These are phyloP conservation scores for Psilopogon haemacephalus DNA, from an alignment of 2,113 vertebrate species.

Conservation along the genomic window DNA sequence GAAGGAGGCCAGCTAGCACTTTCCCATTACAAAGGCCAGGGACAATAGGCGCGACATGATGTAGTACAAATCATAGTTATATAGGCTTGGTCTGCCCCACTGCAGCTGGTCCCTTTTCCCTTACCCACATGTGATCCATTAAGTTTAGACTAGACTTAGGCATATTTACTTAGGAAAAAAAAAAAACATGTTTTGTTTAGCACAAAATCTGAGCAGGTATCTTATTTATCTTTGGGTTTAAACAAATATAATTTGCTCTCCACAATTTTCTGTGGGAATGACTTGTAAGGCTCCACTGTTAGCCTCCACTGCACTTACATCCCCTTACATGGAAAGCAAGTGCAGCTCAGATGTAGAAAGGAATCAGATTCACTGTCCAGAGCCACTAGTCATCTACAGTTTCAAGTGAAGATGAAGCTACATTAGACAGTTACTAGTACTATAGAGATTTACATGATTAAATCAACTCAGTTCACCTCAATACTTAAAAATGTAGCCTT, in stretches of 20 bases:
- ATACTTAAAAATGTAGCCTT: background rate
- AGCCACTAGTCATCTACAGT: background rate
- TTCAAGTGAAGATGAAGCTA: background rate
- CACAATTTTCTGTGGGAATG: background rate
- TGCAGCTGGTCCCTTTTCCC: background rate
- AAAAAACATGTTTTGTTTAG: no score
- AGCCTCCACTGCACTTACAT: background rate
- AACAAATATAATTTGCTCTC: background rate
- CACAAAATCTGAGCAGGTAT: background rate
- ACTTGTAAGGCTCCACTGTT: no score
- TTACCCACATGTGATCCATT: background rate
- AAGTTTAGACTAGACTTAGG: background rate
- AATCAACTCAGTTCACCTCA: background rate
- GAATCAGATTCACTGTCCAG: background rate
- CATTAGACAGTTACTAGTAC: background rate
- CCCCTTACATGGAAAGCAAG: background rate
- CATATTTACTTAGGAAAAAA: background rate
- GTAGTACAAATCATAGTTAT: background rate
- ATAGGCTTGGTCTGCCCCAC: background rate
- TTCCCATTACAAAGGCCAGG: background rate
- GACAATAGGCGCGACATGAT: background rate
- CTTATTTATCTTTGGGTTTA: background rate
- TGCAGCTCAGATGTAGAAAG: background rate
- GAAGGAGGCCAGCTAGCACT: background rate
- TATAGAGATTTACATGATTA: background rate